phyloP scores from a whole-genome alignment of 2,888 invertebrate genomes.

The Sclerodermus sp. region DNA sequence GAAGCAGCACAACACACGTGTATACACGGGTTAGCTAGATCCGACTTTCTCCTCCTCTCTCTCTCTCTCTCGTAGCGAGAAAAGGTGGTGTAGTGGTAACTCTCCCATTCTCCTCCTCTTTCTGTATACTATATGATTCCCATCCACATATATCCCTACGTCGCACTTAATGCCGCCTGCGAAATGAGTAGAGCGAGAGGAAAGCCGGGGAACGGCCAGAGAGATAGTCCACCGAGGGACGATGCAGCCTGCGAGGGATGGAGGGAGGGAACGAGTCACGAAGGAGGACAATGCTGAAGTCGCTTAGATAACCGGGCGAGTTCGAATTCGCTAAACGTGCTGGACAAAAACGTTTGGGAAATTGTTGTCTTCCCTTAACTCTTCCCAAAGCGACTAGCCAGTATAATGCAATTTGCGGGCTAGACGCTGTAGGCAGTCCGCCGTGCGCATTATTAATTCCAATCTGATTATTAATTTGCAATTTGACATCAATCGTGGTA shows the following conservation, averaged over 20 bases:
- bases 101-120: no score
- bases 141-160: slow-evolving; percentile 29
- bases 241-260: background rate
- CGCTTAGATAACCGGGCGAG: slow-evolving; percentile 32
- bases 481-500: no score
- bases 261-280: slow-evolving; percentile 8
- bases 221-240: slow-evolving; percentile 9
- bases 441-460: no score
- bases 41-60: no score
- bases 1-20: slow-evolving; percentile 11
- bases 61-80: background rate
- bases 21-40: slow-evolving; percentile 4
- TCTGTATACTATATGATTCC: slow-evolving; percentile 26
- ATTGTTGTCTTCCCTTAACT: no score
- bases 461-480: no score
- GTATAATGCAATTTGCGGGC: no score
- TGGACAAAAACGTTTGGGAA: no score
- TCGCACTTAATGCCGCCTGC: slow-evolving; percentile 36
- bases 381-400: no score
- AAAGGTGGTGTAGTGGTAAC: background rate
- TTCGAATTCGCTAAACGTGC: slow-evolving; percentile 10
- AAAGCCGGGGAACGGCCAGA: slow-evolving; percentile 14
- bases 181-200: slow-evolving; percentile 31
- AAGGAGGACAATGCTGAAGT: slow-evolving; percentile 13
- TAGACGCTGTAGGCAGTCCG: no score